Conservation (phyloP, 2,888 invertebrate genomes). For the Andrena minutula region DNA sequence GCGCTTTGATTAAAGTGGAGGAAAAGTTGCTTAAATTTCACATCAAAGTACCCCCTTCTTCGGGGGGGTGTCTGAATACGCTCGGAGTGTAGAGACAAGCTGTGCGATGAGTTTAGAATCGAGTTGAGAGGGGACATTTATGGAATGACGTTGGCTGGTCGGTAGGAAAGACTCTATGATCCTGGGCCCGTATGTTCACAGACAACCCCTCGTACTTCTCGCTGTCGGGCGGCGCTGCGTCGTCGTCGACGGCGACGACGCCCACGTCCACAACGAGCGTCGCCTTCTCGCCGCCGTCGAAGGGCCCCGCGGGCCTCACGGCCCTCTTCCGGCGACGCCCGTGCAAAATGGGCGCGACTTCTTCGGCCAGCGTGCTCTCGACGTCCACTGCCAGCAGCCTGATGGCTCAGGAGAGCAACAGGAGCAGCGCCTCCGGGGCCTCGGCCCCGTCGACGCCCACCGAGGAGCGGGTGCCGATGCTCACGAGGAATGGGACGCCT, state of each 20-base stretch:
- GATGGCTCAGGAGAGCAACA: constrained; percentile 66
- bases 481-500: constrained; percentile 52
- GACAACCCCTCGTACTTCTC: constrained; percentile 93
- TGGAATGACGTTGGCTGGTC: not conserved
- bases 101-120: not conserved
- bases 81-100: not conserved
- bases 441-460: constrained; percentile 74
- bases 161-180: constrained; percentile 47
- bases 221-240: constrained; percentile 84
- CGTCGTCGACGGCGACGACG: constrained; percentile 63
- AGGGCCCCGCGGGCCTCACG: constrained; percentile 75
- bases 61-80: too few relatives aligned
- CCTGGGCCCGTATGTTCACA: constrained; percentile 85
- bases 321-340: constrained; percentile 73
- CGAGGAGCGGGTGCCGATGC: constrained; percentile 75
- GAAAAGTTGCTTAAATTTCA: too few relatives aligned
- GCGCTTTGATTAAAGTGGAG: too few relatives aligned
- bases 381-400: constrained; percentile 73
- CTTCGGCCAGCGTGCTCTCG: constrained; percentile 74
- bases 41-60: too few relatives aligned
- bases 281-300: constrained; percentile 52
- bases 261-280: constrained; percentile 49
- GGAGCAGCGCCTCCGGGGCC: constrained; percentile 68
- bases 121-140: constrained; percentile 8
- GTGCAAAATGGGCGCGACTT: constrained; percentile 76